A percentile compares a stretch with the other conserved stretches of the same genome.
Evolutionary conservation across 2,797 vertebrate genomes (phyloP).

Genomic region (Sylvia borin): DNA sequence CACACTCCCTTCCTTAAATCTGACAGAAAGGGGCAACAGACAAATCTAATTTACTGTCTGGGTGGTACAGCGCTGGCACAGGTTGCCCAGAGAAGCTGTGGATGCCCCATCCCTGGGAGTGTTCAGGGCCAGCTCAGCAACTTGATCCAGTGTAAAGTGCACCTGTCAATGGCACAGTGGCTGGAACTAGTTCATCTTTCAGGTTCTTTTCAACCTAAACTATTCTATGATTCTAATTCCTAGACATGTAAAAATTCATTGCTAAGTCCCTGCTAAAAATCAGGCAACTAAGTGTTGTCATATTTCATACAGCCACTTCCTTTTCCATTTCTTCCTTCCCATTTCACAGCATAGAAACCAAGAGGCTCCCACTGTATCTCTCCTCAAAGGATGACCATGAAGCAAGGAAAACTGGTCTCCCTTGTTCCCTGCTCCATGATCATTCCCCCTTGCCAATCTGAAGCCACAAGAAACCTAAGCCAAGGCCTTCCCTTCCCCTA

Average conservation of each 20-base stretch:
- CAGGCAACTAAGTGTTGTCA: background rate
- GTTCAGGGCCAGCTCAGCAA: background rate
- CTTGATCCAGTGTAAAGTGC: background rate
- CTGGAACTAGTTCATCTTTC: background rate
- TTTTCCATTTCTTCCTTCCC: background rate
- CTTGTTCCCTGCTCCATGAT: background rate
- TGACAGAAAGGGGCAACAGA: background rate
- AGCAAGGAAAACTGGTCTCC: background rate
- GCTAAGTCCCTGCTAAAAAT: background rate
- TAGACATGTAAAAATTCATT: background rate
- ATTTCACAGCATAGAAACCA: background rate
- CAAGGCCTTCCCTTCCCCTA: background rate
- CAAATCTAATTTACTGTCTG: background rate
- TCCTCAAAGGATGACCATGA: background rate
- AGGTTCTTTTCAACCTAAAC: background rate
- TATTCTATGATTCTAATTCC: background rate
- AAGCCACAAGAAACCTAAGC: background rate
- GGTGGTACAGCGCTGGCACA: background rate
- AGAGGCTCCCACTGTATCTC: background rate
- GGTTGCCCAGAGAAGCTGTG: background rate
- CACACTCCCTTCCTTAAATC: background rate
- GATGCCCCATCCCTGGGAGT: background rate
- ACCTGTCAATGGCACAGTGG: background rate
- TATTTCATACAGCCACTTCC: background rate
- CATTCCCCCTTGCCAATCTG: background rate